phyloP scores from a whole-genome alignment of 1,140 invertebrate genomes.

The Drosophila pseudoobscura region DNA sequence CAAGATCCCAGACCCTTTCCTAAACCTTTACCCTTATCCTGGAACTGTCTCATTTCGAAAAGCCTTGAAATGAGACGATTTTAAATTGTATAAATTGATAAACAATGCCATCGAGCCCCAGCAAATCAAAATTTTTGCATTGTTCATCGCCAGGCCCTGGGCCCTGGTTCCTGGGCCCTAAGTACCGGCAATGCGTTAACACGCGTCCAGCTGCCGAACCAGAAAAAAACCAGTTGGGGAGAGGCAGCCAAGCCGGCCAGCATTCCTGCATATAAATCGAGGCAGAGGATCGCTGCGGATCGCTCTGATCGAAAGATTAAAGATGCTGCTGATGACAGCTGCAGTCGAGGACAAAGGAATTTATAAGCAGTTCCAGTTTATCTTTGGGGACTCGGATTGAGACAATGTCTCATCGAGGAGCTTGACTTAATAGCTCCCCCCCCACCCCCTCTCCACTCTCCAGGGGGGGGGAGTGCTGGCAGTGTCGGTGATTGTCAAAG shows the following conservation, averaged over 20 bases:
- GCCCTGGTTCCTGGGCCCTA: neutral
- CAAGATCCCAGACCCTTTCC: too few relatives aligned
- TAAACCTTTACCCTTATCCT: too few relatives aligned
- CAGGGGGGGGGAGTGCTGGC: too few relatives aligned
- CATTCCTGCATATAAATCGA: slow-evolving; percentile 61
- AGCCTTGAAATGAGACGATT: too few relatives aligned
- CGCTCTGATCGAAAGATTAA: slow-evolving; percentile 45
- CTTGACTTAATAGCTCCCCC: slow-evolving; percentile 63
- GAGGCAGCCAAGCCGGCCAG: slow-evolving; percentile 19
- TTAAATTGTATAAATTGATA: too few relatives aligned
- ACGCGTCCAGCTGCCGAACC: slow-evolving; percentile 25
- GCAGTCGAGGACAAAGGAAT: slow-evolving; percentile 69
- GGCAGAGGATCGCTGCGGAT: slow-evolving; percentile 30
- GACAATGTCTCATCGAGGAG: slow-evolving; percentile 52
- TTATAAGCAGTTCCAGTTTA: slow-evolving; percentile 75
- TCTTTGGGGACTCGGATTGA: slow-evolving; percentile 59
- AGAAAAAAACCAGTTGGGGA: slow-evolving; percentile 43
- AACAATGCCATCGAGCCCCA: too few relatives aligned
- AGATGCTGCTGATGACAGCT: slow-evolving; percentile 52
- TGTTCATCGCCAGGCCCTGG: neutral
- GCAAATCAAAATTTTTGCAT: neutral
- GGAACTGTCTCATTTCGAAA: too few relatives aligned
- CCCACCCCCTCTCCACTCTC: slow-evolving; percentile 1
- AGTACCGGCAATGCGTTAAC: neutral
- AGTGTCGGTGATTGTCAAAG: slow-evolving; percentile 43